Evolutionary conservation across 1,140 invertebrate species (phyloP), one percentile per base, ranked within the genome.

Genomic region (Camponotus pennsylvanicus): DNA sequence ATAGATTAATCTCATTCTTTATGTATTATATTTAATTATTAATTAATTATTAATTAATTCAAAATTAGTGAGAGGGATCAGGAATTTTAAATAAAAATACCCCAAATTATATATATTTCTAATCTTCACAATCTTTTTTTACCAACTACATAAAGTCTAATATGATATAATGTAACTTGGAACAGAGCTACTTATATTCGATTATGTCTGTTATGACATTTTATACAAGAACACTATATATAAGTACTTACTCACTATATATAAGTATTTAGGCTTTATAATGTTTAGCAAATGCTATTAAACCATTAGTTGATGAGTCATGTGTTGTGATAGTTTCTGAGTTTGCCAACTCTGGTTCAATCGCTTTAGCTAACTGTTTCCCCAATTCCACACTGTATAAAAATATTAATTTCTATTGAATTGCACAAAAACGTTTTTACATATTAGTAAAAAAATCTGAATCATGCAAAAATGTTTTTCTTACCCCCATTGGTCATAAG

Each of bases 401-500:
- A 79, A 77, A 42, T 64, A 49, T 85, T 85, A 84, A 86, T 71
- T 66, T 63, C 45, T 80, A 66, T 87, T 71, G 42, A 70, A 85
- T 88, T 77, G 66, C n/a, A 76, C 0, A 15, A 34, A 69, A 49
- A 3, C 2, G 37, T 21, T 79, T 37, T 9, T 64, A 8, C 21
- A 42, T 21, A 67, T 73, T 37, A 7, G 0, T 15, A 55, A 49
- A 13, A 37, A 61, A 45, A 15, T 27, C 69, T 59, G 75, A n/a
- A 42, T 45, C 21, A 55, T 63, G 37, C 37, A 87, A 77, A 42
- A 45, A 73, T 77, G 63, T 76, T 64, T 27, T 80, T 95, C 96
- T 96, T 96, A 98, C 97, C 99, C 99, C 99, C 99, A 99, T 95
- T 99, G 99, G 96, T 99, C 99, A 95, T 98, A 99, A 0, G 99